phyloP scores from a whole-genome alignment of 2,113 vertebrate genomes.

The Platichthys stellatus region DNA sequence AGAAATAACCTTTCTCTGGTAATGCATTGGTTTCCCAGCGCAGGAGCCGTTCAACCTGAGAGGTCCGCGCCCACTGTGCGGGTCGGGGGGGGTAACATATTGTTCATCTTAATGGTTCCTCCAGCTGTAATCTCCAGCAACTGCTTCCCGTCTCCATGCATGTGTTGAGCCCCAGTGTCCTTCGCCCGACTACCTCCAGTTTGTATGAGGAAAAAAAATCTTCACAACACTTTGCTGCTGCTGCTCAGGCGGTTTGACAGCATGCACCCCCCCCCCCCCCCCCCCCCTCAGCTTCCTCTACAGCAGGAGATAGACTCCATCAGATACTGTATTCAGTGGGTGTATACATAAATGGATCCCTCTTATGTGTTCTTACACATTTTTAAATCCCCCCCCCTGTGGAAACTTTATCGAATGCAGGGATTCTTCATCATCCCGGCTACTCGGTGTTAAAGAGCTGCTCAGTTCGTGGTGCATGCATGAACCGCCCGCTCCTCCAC shows the following conservation, averaged over 20 bases:
- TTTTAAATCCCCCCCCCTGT: slow-evolving; percentile 60
- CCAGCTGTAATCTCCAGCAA: slow-evolving; percentile 21
- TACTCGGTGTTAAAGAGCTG: slow-evolving; percentile 53
- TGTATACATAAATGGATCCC: slow-evolving; percentile 45
- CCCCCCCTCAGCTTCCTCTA: slow-evolving; percentile 15
- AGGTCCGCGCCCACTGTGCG: slow-evolving; percentile 1
- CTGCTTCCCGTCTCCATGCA: slow-evolving; percentile 21
- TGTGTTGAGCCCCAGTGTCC: slow-evolving; percentile 26
- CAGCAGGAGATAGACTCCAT: slow-evolving; percentile 38
- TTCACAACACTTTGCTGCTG: slow-evolving; percentile 12
- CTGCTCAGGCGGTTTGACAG: slow-evolving; percentile 36
- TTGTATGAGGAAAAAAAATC: slow-evolving; percentile 30
- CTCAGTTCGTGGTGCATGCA: slow-evolving; percentile 35
- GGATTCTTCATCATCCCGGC: slow-evolving; percentile 58
- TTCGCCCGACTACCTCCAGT: slow-evolving; percentile 36
- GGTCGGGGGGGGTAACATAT: slow-evolving; percentile 30
- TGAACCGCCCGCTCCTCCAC: slow-evolving; percentile 31
- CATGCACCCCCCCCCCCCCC: slow-evolving; percentile 1
- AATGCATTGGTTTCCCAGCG: slow-evolving; percentile 48
- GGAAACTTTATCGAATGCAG: slow-evolving; percentile 53
- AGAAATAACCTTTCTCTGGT: slow-evolving; percentile 58
- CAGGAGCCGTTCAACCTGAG: slow-evolving; percentile 34
- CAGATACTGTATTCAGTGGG: slow-evolving; percentile 44
- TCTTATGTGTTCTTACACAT: slow-evolving; percentile 44
- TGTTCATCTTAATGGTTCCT: slow-evolving; percentile 60